These are phyloP conservation scores for Agrochola lota DNA, from an alignment of 2,888 invertebrate genomes.

Conservation along the genomic window DNA sequence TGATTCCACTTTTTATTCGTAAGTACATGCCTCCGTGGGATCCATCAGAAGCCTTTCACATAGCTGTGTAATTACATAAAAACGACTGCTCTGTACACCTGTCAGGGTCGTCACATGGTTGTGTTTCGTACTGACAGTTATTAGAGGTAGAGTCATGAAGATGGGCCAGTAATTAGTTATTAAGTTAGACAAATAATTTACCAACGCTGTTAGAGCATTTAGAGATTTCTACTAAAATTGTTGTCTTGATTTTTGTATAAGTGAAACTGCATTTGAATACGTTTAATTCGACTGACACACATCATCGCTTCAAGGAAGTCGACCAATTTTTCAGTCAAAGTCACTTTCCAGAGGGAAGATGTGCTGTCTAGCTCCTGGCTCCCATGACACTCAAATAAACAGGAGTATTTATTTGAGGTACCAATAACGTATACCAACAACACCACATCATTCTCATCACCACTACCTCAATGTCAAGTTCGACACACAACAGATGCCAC, in stretches of 20 bases:
- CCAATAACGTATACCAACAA: not conserved
- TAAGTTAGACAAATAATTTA: not conserved
- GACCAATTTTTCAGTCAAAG: not conserved
- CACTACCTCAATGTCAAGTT: conserved; percentile 52
- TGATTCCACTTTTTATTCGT: conserved; percentile 29
- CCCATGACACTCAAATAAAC: not conserved
- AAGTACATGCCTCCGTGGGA: conserved; percentile 44
- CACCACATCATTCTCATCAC: not conserved
- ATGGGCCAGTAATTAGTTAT: conserved; percentile 5
- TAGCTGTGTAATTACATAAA: conserved; percentile 49
- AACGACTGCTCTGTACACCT: conserved; percentile 25
- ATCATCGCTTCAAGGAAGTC: not conserved
- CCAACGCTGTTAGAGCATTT: not conserved
- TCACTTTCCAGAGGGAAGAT: not conserved
- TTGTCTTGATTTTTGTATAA: not conserved
- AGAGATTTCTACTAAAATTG: not conserved
- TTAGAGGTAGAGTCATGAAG: not conserved
- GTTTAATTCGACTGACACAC: not conserved
- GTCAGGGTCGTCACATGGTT: conserved; percentile 25
- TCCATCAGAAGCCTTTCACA: conserved; percentile 45
- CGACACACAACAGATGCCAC: conserved; percentile 29
- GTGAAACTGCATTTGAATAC: not conserved
- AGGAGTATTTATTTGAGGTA: too few species aligned
- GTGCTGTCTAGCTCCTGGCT: not conserved
- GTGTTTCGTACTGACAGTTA: conserved; percentile 29